Evolutionary conservation across 2,888 invertebrate genomes (phyloP).

Genomic region (Acleris laterana): DNA sequence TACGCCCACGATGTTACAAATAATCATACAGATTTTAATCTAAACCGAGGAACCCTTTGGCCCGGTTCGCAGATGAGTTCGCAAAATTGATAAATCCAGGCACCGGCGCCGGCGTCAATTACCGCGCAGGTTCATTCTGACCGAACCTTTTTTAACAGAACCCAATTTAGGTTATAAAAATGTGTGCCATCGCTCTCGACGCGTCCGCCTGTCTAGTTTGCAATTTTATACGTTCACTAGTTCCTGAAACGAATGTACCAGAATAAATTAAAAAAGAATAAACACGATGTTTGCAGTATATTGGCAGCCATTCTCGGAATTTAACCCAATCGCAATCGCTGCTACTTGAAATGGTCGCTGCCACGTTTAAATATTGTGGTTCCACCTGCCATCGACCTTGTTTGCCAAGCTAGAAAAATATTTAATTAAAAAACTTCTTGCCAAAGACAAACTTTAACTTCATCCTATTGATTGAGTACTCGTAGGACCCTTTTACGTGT

Average conservation of each 20-base stretch:
- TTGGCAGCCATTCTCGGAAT: no score
- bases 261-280: no score
- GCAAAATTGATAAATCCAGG: conserved; percentile 33
- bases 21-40: conserved; percentile 35
- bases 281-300: no score
- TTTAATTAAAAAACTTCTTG: conserved; percentile 11
- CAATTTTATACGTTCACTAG: conserved; percentile 3
- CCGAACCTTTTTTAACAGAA: conserved; percentile 28
- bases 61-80: conserved; percentile 30
- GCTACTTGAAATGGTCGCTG: no score
- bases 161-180: conserved; percentile 24
- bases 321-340: no score
- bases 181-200: conserved; percentile 14
- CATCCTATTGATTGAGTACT: not conserved
- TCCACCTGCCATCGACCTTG: no score
- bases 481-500: not conserved
- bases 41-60: conserved; percentile 26
- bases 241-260: not conserved
- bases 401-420: not conserved
- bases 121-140: conserved; percentile 27
- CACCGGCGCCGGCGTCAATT: conserved; percentile 21
- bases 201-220: conserved; percentile 1
- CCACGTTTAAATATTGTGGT: no score
- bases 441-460: not conserved
- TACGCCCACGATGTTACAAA: conserved; percentile 8